These are phyloP conservation scores for Alcedo atthis DNA, from an alignment of 2,797 vertebrate genomes.

Conservation along the genomic window DNA sequence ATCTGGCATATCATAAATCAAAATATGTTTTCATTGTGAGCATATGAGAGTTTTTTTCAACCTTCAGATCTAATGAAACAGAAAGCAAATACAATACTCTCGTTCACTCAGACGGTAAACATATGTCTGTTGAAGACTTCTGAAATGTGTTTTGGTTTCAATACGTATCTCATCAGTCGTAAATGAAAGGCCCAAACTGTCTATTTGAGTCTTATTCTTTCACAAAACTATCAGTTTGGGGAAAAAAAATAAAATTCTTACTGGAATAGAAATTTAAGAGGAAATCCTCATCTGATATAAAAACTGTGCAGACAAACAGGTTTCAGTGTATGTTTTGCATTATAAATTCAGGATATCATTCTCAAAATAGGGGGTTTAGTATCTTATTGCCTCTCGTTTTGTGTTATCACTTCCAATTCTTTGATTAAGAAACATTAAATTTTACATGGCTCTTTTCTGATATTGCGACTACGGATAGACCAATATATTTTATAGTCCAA, in stretches of 20 bases:
- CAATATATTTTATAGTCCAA: neutral
- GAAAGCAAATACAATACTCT: slow-evolving; percentile 59
- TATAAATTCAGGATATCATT: neutral
- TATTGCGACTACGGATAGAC: neutral
- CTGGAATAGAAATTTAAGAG: neutral
- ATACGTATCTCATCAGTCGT: slow-evolving; percentile 27
- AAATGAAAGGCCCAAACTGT: slow-evolving; percentile 12
- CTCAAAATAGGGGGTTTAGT: neutral
- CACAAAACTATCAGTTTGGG: neutral
- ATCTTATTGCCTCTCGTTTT: neutral
- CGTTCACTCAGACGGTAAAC: slow-evolving; percentile 51
- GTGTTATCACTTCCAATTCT: neutral
- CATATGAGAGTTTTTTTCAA: slow-evolving; percentile 38
- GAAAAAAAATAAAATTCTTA: neutral
- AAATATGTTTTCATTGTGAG: slow-evolving; percentile 57
- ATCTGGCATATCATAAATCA: slow-evolving; percentile 62
- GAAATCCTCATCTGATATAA: neutral
- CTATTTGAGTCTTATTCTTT: neutral
- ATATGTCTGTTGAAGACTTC: slow-evolving; percentile 36
- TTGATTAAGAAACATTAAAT: neutral
- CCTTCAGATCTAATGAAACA: slow-evolving; percentile 46
- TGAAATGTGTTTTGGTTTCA: slow-evolving; percentile 51
- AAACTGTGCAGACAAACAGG: neutral
- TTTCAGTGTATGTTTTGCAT: neutral
- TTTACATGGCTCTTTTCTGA: neutral